A percentile compares a stretch with the other conserved stretches of the same genome.
phyloP scores from a whole-genome alignment of 2,113 vertebrate species.

The Rhynchomys soricoides region DNA sequence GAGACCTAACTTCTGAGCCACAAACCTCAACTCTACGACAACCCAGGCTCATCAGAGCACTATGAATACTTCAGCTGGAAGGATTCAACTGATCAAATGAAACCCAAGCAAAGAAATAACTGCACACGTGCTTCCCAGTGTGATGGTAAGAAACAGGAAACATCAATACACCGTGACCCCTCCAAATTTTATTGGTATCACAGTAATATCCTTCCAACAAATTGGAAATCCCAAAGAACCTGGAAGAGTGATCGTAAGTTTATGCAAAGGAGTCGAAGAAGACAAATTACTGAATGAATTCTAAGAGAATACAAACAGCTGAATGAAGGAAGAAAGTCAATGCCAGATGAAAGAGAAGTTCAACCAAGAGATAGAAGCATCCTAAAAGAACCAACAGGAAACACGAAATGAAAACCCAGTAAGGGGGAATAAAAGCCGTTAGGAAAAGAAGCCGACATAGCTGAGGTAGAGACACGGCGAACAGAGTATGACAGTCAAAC shows the following conservation, averaged over 20 bases:
- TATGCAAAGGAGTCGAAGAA: neutral
- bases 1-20: neutral
- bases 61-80: no score
- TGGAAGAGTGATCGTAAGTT: neutral
- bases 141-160: neutral
- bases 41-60: accelerated
- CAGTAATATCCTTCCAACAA: neutral
- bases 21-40: neutral
- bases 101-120: neutral
- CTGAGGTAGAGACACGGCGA: neutral
- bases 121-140: neutral
- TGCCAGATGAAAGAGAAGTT: neutral
- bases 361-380: no score
- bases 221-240: neutral
- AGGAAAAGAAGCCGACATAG: neutral
- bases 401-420: neutral
- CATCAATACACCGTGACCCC: neutral
- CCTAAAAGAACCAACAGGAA: neutral
- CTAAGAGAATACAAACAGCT: neutral
- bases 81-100: neutral
- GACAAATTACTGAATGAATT: no score
- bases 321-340: neutral
- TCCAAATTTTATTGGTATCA: neutral
- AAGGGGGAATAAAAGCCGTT: neutral
- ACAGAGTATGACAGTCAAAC: neutral